A percentile compares a stretch with the other conserved stretches of the same genome.
These are phyloP conservation scores for Diorhabda carinulata DNA, from an alignment of 1,140 invertebrate species.

Conservation along the genomic window DNA sequence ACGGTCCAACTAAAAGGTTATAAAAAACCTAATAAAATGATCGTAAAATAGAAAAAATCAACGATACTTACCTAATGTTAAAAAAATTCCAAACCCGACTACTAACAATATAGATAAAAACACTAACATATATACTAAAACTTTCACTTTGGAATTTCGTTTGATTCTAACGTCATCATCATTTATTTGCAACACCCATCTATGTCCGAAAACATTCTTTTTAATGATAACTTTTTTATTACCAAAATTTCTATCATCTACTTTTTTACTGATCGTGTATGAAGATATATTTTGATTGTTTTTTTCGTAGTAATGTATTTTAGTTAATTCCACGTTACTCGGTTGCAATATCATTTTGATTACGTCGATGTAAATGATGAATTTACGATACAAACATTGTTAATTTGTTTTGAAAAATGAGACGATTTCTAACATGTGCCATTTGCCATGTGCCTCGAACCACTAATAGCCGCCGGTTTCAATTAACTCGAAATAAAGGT, in stretches of 20 bases:
- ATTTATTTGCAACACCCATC: slow-evolving; percentile 43
- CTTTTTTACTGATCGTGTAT: slow-evolving; percentile 35
- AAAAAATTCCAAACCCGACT: slow-evolving; percentile 33
- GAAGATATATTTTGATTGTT: slow-evolving; percentile 28
- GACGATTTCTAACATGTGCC: neutral
- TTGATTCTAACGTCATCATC: slow-evolving; percentile 18
- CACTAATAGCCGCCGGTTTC: neutral
- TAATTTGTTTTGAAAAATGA: neutral
- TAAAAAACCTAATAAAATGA: no score
- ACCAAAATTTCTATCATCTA: slow-evolving; percentile 29
- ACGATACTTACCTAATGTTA: slow-evolving; percentile 34
- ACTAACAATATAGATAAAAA: slow-evolving; percentile 35
- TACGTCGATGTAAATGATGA: neutral
- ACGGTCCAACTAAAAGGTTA: no score
- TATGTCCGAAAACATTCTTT: slow-evolving; percentile 42
- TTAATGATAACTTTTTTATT: slow-evolving; percentile 38
- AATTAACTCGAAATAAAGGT: no score
- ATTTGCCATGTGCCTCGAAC: neutral
- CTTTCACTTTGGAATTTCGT: slow-evolving; percentile 23
- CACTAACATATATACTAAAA: slow-evolving; percentile 33
- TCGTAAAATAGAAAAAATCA: neutral
- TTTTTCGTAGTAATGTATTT: slow-evolving; percentile 43
- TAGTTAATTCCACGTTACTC: slow-evolving; percentile 42
- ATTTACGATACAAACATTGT: neutral
- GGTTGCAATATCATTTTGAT: slow-evolving; percentile 35